Evolutionary conservation across 2,797 vertebrate genomes (phyloP).

Genomic region (Telmatherina bonti): DNA sequence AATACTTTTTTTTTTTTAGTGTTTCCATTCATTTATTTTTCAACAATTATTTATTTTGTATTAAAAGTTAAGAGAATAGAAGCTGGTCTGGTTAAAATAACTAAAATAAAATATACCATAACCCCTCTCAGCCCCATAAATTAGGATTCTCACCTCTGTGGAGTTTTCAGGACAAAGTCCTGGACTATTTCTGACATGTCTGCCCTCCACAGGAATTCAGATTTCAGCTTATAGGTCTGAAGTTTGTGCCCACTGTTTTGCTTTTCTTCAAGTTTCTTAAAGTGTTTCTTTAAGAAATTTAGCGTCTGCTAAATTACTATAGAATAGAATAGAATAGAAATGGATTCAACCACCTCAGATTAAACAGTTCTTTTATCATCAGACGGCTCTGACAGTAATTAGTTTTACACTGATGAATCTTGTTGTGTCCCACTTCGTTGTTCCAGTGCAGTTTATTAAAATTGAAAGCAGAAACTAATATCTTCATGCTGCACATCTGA

Average conservation of each 20-base stretch:
- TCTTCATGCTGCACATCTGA: slow-evolving; percentile 7
- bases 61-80: no score
- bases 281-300: neutral
- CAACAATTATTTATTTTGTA: neutral
- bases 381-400: neutral
- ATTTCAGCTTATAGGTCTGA: neutral
- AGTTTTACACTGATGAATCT: neutral
- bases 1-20: neutral
- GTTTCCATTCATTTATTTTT: neutral
- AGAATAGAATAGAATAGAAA: no score
- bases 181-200: neutral
- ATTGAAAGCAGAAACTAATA: slow-evolving; percentile 23
- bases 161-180: no score
- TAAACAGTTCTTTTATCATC: neutral
- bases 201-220: neutral
- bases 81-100: no score
- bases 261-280: neutral
- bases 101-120: no score
- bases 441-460: slow-evolving; percentile 4
- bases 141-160: no score
- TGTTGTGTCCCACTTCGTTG: neutral
- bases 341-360: neutral
- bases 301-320: no score
- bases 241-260: neutral
- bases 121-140: no score